Conservation (phyloP, 2,888 invertebrate genomes). For the Stenichneumon culpator region DNA sequence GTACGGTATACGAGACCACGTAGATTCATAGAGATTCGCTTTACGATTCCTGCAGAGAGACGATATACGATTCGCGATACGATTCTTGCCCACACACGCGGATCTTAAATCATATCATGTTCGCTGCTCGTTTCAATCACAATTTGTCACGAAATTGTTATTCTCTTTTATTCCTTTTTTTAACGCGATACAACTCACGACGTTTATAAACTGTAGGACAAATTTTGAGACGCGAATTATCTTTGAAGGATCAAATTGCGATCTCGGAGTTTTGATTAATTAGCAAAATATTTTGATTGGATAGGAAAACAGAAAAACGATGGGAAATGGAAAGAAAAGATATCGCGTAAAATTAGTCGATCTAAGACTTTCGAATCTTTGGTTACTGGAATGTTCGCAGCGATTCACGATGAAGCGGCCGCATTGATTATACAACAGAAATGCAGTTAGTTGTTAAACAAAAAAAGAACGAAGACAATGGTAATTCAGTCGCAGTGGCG, state of each 20-base stretch:
- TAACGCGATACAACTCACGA: neutral
- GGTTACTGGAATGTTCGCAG: neutral
- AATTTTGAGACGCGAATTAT: no score
- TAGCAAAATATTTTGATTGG: no score
- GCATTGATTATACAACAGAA: constrained; percentile 57
- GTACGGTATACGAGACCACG: constrained; percentile 3
- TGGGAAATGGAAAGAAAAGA: no score
- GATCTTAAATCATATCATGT: neutral
- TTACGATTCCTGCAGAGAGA: constrained; percentile 8
- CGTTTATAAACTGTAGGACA: no score
- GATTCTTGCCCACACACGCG: neutral
- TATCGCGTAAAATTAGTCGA: neutral
- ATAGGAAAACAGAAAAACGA: no score
- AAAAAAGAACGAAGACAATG: constrained; percentile 23
- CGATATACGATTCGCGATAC: neutral
- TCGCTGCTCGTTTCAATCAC: neutral
- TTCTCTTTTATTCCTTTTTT: neutral
- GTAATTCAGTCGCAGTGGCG: constrained; percentile 54
- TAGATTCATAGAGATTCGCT: neutral
- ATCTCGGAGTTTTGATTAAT: no score
- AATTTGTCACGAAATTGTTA: neutral
- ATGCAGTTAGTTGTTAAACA: constrained; percentile 19
- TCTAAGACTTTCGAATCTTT: neutral
- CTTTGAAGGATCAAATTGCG: no score
- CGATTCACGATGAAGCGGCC: neutral